A percentile compares a stretch with the other conserved stretches of the same genome.
These are phyloP conservation scores for Melanostoma scalare DNA, from an alignment of 2,888 invertebrate genomes.

Conservation along the genomic window DNA sequence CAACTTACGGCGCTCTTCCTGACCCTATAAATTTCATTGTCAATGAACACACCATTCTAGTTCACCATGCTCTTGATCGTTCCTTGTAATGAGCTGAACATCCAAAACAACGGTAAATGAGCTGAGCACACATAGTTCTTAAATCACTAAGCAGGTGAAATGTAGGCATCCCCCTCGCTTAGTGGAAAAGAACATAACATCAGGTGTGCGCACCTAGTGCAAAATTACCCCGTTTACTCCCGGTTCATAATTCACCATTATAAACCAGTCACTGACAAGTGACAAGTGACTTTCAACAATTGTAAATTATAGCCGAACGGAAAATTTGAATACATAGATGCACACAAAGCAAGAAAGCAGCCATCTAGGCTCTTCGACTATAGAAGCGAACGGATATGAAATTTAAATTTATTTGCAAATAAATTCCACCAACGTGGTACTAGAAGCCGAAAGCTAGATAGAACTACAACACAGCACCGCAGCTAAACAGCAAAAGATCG, in stretches of 20 bases:
- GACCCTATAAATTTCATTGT: not conserved
- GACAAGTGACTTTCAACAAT: conserved; percentile 72
- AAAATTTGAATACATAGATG: conserved; percentile 57
- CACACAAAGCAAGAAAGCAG: not conserved
- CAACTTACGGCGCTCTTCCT: too few species aligned
- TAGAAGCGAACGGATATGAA: conserved; percentile 57
- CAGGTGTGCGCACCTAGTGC: conserved; percentile 20
- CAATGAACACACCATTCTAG: conserved; percentile 2
- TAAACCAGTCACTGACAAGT: conserved; percentile 72
- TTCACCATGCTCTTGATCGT: not conserved
- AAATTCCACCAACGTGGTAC: conserved; percentile 57
- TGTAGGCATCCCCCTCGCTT: not conserved
- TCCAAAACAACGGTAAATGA: conserved; percentile 20
- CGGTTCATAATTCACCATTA: conserved; percentile 70
- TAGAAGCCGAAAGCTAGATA: conserved; percentile 1
- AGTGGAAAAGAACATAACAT: not conserved
- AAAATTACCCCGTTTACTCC: conserved; percentile 52
- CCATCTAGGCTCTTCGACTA: not conserved
- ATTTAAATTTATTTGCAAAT: conserved; percentile 70
- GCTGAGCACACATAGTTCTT: not conserved
- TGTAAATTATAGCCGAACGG: conserved; percentile 66
- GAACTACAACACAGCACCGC: not conserved
- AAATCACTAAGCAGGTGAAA: conserved; percentile 18
- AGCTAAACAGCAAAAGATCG: conserved; percentile 45
- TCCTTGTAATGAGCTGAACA: conserved; percentile 11